These are phyloP conservation scores for Eulemur macaco DNA, from an alignment of 2,113 vertebrate species.

Conservation along the genomic window DNA sequence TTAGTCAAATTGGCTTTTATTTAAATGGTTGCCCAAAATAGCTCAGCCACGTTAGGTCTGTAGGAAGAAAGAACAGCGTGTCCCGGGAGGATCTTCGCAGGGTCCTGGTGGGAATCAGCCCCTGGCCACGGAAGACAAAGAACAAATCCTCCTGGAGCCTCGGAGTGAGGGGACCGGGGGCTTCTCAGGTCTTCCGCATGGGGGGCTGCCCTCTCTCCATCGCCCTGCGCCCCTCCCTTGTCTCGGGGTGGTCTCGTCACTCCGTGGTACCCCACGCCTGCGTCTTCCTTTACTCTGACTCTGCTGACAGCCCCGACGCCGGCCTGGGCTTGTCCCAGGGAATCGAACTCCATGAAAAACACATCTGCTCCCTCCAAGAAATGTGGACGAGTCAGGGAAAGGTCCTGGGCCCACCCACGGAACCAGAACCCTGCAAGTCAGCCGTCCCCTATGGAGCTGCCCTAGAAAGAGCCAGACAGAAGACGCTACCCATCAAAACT, in stretches of 20 bases:
- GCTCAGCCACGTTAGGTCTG: slow-evolving; percentile 82
- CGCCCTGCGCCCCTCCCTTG: fast-evolving
- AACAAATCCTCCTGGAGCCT: slow-evolving; percentile 70
- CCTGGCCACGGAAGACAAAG: slow-evolving; percentile 75
- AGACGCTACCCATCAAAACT: neutral
- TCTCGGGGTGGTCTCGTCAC: too few species aligned
- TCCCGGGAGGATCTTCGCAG: slow-evolving; percentile 78
- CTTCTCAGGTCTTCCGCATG: slow-evolving; percentile 13
- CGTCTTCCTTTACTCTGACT: too few species aligned
- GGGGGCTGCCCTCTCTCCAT: neutral
- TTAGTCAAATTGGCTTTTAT: slow-evolving; percentile 89
- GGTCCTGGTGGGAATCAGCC: slow-evolving; percentile 78
- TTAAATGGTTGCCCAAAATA: slow-evolving; percentile 88
- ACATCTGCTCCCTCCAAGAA: neutral
- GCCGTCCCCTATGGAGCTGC: fast-evolving
- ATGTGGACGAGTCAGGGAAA: fast-evolving
- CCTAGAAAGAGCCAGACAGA: neutral
- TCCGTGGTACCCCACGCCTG: fast-evolving
- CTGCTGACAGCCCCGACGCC: neutral
- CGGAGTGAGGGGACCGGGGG: neutral
- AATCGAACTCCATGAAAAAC: neutral
- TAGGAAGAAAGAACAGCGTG: slow-evolving; percentile 82
- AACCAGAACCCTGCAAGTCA: fast-evolving
- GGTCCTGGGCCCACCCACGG: fast-evolving
- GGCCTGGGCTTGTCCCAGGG: neutral